Evolutionary conservation across 2,888 invertebrate species (phyloP), one percentile per base, ranked within the genome.

Genomic region (Hypolimnas misippus): DNA sequence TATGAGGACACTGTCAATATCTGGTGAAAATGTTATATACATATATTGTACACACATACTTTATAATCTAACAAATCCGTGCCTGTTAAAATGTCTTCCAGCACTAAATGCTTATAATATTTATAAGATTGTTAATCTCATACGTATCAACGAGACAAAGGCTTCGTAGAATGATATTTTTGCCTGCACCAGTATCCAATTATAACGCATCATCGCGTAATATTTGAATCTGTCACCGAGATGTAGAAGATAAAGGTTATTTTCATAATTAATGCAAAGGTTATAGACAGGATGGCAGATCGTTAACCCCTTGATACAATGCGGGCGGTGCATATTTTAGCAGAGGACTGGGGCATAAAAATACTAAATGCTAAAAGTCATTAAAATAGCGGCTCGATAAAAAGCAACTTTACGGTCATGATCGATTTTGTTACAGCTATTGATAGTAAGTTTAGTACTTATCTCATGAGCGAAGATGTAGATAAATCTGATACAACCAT

Each of bases 321-420:
- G 63, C 66, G 66, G 60, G 66, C 60, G 57, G 56, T 57, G 59
- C 57, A 60, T 60, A 63, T 42, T 60, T 59, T 56, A 55, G 51
- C 53, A 50, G 8, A 33, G 35, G 53, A 53, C 44, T 62, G 52
- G 33, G 42, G 38, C 35, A 53, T 65, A 56, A 46, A 62, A 62
- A 52, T 40, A 31, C 57, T 50, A 44, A 59, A 59, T 19, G 49
- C 17, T 52, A 52, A 58, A 53, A 55, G 42, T 56, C 38, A 49
- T 64, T 53, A 53, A 66, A 57, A 58, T 46, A 54, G 63, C 66
- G 66, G 63, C 61, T 31, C 46, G 62, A 62, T 68, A 54, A 68
- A 66, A 68, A 62, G 63, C 40, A 55, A 49, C 56, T 64, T 66
- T 61, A 61, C 57, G 51, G 62, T 62, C 65, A 57, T 50, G 63